A percentile compares a stretch with the other conserved stretches of the same genome.
These are phyloP conservation scores for Nomada flava DNA, from an alignment of 2,888 invertebrate genomes.

Conservation along the genomic window DNA sequence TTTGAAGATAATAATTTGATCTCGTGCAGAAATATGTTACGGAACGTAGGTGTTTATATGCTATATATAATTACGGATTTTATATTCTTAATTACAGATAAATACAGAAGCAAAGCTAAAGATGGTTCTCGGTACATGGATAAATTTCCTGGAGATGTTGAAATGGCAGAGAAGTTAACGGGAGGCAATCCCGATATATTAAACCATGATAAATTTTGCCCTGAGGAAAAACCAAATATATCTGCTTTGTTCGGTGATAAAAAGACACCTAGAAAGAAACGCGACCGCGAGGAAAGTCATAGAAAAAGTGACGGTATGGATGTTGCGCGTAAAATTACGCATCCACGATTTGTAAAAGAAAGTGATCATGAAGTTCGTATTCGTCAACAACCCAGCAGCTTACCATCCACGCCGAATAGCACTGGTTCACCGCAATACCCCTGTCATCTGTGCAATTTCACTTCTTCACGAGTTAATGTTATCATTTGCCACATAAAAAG, in stretches of 20 bases:
- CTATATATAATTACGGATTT: constrained; percentile 5
- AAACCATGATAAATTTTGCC: constrained; percentile 86
- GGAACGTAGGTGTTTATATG: background rate
- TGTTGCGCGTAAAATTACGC: constrained; percentile 82
- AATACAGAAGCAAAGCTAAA: constrained; percentile 87
- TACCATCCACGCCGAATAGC: constrained; percentile 74
- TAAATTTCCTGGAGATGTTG: constrained; percentile 92
- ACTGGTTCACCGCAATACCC: constrained; percentile 84
- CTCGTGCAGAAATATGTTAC: background rate
- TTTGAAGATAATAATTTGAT: background rate
- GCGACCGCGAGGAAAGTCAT: constrained; percentile 73
- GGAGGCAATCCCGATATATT: constrained; percentile 90
- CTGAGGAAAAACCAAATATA: constrained; percentile 85
- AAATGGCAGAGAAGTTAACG: constrained; percentile 89
- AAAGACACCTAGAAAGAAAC: constrained; percentile 82
- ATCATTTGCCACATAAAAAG: constrained; percentile 90
- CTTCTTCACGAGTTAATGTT: constrained; percentile 89
- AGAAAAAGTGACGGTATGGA: constrained; percentile 72
- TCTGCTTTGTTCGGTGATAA: constrained; percentile 86
- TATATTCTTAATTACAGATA: constrained; percentile 84
- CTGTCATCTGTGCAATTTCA: constrained; percentile 88
- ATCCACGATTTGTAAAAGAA: constrained; percentile 84
- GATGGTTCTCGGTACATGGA: constrained; percentile 87
- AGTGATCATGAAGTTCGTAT: constrained; percentile 88
- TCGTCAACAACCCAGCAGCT: constrained; percentile 85